phyloP scores from a whole-genome alignment of 2,113 vertebrate genomes.

The Leptocoma aspasia region DNA sequence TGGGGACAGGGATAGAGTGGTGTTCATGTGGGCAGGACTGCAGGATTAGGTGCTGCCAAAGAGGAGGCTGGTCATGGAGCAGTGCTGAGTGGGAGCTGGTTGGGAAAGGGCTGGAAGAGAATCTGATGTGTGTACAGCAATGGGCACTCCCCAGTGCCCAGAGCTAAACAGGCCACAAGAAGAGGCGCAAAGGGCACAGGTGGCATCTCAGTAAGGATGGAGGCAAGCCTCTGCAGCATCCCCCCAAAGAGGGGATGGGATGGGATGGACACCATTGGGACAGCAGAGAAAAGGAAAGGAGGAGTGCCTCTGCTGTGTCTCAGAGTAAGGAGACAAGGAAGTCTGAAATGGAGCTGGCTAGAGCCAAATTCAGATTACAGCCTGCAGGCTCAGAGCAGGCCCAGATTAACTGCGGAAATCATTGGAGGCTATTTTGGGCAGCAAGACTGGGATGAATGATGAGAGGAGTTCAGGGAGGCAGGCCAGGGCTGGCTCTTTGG shows the following conservation, averaged over 20 bases:
- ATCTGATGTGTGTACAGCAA: background rate
- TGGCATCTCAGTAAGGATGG: background rate
- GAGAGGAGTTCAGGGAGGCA: background rate
- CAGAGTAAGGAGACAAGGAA: background rate
- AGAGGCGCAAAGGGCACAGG: background rate
- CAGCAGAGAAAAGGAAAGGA: background rate
- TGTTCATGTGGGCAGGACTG: background rate
- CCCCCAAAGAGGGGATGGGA: background rate
- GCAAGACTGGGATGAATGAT: background rate
- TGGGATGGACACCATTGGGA: background rate
- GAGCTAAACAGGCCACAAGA: fast-evolving
- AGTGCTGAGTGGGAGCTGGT: background rate
- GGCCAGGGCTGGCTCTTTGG: background rate
- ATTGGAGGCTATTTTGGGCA: conserved; percentile 29
- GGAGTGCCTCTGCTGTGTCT: background rate
- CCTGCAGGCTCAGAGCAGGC: background rate
- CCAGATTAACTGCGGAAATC: background rate
- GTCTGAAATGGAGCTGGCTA: background rate
- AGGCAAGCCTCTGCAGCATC: background rate
- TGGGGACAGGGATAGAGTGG: background rate
- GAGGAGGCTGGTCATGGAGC: background rate
- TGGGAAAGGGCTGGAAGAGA: background rate
- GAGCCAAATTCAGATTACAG: background rate
- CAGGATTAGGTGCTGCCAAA: background rate
- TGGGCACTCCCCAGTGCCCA: background rate